These are phyloP conservation scores for Anarrhichthys ocellatus DNA, from an alignment of 2,113 vertebrate genomes.

Conservation along the genomic window DNA sequence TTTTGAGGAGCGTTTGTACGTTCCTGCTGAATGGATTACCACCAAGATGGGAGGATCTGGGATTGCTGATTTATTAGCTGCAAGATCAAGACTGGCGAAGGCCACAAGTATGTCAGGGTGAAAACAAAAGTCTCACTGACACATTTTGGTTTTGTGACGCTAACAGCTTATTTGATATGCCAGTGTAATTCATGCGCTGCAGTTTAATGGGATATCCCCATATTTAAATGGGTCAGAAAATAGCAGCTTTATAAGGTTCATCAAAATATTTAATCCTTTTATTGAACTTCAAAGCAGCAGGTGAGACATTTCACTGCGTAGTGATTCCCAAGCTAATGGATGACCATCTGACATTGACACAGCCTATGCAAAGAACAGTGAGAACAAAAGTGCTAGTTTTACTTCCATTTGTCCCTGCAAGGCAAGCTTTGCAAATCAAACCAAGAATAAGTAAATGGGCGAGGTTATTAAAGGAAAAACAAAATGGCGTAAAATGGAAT, in stretches of 20 bases:
- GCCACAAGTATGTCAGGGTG: slow-evolving; percentile 39
- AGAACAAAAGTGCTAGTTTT: not conserved
- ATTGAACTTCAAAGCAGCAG: too few species aligned
- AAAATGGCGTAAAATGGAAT: too few species aligned
- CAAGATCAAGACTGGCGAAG: not conserved
- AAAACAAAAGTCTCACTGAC: not conserved
- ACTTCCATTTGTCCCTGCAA: not conserved
- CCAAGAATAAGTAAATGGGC: not conserved
- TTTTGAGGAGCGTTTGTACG: slow-evolving; percentile 59
- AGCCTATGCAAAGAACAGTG: not conserved
- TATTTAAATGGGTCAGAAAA: not conserved
- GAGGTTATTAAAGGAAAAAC: not conserved
- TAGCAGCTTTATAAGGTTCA: not conserved
- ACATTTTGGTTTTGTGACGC: not conserved
- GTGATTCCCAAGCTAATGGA: not conserved
- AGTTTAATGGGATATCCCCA: not conserved
- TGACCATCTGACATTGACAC: not conserved
- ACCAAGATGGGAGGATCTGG: not conserved
- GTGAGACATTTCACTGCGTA: too few species aligned
- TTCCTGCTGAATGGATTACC: slow-evolving; percentile 54
- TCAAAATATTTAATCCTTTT: not conserved
- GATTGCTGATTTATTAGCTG: not conserved
- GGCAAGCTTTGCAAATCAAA: not conserved
- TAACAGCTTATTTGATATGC: not conserved
- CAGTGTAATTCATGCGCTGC: not conserved